Base-by-base conservation (phyloP, 1,140 invertebrate species). In the Drosophila aff. region DNA sequence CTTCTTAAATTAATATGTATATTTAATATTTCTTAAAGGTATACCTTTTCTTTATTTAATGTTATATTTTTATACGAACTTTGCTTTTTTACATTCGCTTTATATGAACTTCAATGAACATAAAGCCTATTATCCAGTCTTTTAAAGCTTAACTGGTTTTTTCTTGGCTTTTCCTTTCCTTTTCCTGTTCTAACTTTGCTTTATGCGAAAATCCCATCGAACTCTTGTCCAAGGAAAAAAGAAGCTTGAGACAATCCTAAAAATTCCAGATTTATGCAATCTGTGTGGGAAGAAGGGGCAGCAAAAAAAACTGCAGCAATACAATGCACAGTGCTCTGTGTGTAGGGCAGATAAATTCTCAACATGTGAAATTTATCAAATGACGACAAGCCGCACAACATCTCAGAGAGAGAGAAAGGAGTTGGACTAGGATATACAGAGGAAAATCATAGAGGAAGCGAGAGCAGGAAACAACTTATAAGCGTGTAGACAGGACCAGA, bases 311-410 rank as follows among this genome's bases (percentile, higher is more conserved):
- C 21, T 49, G 63, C 68, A 44, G 26, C 65, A 60, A 68, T n/a
- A 57, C 53, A 57, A 57, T 57, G 53, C 36, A 38, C 53, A 40
- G 21, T 21, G 8, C 13, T 11, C 16, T 55, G n/a, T 11, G 40
- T 71, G 50, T 43, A n/a, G 28, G 41, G 53, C 65, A 72, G 76
- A 87, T 89, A 87, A 89, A 81, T 81, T 89, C 83, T 53, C 77
- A 79, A 65, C 85, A 89, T 90, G 86, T 76, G 81, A 76, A 85
- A 85, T 89, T 89, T 89, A 82, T 90, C 77, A 89, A 90, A 85
- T 79, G 81, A 74, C 78, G 72, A 89, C 76, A 79, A 47, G 75
- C 66, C 66, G 58, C 77, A 76, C 66, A 75, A 77, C 40, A 81
- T 10, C 26, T 9, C 18, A 21, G 18, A 15, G 50, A 21, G 15